A percentile compares a stretch with the other conserved stretches of the same genome.
phyloP scores from a whole-genome alignment of 2,888 invertebrate genomes.

The Leucozona laternaria region DNA sequence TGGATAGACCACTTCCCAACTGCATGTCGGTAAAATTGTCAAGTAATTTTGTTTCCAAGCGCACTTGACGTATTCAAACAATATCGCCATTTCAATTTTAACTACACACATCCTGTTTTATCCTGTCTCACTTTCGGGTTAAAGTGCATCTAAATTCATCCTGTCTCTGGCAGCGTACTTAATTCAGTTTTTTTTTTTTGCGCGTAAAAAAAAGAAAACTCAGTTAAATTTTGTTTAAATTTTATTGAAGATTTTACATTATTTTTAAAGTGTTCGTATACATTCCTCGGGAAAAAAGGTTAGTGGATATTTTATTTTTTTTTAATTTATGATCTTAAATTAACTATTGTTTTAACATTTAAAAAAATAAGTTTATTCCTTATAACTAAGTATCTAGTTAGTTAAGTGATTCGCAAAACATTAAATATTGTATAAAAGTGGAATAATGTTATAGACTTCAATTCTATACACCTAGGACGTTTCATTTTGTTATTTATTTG shows the following conservation, averaged over 20 bases:
- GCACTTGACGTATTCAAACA: too few relatives aligned
- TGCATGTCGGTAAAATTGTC: too few relatives aligned
- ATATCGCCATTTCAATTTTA: too few relatives aligned
- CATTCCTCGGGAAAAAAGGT: conserved; percentile 39
- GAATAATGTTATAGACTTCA: conserved; percentile 22
- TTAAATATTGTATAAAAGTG: conserved; percentile 20
- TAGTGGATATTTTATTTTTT: not conserved
- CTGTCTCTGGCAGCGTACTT: too few relatives aligned
- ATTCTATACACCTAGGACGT: conserved; percentile 60
- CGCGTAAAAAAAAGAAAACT: too few relatives aligned
- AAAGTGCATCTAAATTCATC: too few relatives aligned
- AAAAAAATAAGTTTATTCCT: conserved; percentile 21
- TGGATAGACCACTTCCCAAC: too few relatives aligned
- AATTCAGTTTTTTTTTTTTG: too few relatives aligned
- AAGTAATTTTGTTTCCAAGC: too few relatives aligned
- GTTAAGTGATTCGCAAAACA: conserved; percentile 24
- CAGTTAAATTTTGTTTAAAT: not conserved
- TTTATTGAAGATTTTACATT: conserved; percentile 27
- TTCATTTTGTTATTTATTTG: conserved; percentile 57
- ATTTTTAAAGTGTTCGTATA: conserved; percentile 61
- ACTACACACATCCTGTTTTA: too few relatives aligned
- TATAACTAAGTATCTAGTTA: conserved; percentile 6
- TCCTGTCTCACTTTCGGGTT: too few relatives aligned
- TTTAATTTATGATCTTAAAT: conserved; percentile 3
- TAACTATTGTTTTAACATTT: conserved; percentile 19